Percentiles rank a stretch among this genome's conserved stretches.
Conservation (phyloP, 2,888 invertebrate genomes). For the Phlogophora meticulosa region DNA sequence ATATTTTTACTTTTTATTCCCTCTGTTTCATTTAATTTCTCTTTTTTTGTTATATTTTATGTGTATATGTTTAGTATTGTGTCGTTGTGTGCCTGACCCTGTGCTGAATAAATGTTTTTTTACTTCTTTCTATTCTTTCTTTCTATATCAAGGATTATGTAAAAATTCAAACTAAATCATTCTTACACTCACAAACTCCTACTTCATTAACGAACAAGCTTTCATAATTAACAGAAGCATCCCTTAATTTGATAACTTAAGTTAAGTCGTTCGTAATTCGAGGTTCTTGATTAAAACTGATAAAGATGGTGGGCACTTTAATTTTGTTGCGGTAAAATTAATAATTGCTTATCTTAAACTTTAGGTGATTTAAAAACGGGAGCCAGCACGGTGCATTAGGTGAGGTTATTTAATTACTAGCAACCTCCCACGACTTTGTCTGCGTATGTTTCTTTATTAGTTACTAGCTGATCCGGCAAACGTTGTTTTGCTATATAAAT, state of each 20-base stretch:
- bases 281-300: slow-evolving; percentile 55
- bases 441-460: too few species aligned
- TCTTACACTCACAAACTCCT: slow-evolving; percentile 8
- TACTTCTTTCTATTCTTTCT: too few species aligned
- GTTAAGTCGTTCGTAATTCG: slow-evolving; percentile 43
- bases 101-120: too few species aligned
- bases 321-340: slow-evolving; percentile 48
- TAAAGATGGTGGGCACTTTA: slow-evolving; percentile 38
- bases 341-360: slow-evolving; percentile 45
- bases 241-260: slow-evolving; percentile 52
- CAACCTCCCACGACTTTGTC: background rate
- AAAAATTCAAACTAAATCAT: background rate
- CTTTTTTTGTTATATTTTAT: too few species aligned
- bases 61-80: too few species aligned
- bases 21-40: too few species aligned
- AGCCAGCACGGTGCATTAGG: background rate
- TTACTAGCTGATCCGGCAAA: too few species aligned
- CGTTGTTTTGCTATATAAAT: too few species aligned
- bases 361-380: background rate
- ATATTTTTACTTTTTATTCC: too few species aligned
- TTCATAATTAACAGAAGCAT: slow-evolving; percentile 52
- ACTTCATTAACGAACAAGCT: slow-evolving; percentile 41
- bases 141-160: too few species aligned
- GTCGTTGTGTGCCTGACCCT: too few species aligned
- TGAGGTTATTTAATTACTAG: background rate